Base-by-base conservation (phyloP, 2,113 vertebrate genomes). In the Aramus guarauna region DNA sequence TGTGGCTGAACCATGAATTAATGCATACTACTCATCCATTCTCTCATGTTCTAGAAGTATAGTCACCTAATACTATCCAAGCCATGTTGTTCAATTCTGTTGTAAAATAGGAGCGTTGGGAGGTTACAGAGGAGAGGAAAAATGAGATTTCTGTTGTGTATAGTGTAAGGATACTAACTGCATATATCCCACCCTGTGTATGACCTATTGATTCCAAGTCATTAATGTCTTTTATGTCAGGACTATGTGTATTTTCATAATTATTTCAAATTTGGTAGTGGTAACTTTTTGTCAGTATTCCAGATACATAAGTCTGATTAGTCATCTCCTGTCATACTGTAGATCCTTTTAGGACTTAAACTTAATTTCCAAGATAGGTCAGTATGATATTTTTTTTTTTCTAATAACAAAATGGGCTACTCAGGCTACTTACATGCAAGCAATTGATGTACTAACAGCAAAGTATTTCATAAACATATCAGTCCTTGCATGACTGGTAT, bases 381-480 rank as follows among this genome's bases (percentile, higher is more conserved):
- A 26, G 29, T n/a, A 18, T 47, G 19, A 67, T 39, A 60, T 59
- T 16, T 67, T 85, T 53, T 53, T 53, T 9, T 8, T 14, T 24
- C 34, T 30, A n/a, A 29, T 39, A 79, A 29, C 9, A 50, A 37
- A 79, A 78, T 29, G 27, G 21, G 3, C 30, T 39, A n/a, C 26
- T 41, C 1, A 4, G 2, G 2, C n/a, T 23, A 37, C 32, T 41
- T 47, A n/a, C 1, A 18, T 27, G 19, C 17, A 36, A 36, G 43
- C 32, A 19, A 21, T 48, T 55, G 68, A 62, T 29, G 27, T 53
- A 23, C 30, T 60, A 68, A 55, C 15, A 75, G 21, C 53, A 74
- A 86, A 86, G 21, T 9, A 20, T 68, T 75, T 87, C 8, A 23
- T 23, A 53, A 67, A 41, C 13, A 39, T 9, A 7, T 48, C 36